Conservation (phyloP, 2,797 vertebrate species). For the Rhabdomys pumilio region DNA sequence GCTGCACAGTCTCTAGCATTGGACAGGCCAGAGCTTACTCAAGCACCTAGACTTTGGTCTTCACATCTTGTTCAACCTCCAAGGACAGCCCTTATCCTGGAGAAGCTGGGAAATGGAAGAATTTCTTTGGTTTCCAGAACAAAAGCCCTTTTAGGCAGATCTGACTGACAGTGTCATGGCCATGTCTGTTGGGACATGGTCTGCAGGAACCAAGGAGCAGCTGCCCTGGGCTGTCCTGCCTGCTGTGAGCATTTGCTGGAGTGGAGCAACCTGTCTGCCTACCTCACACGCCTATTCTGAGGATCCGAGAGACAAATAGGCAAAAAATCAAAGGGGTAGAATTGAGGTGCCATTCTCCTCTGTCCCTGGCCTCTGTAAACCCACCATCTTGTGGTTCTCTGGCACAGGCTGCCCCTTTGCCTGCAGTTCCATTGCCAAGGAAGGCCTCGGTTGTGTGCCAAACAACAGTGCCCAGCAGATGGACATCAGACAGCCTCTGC, state of each 20-base stretch:
- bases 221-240: neutral
- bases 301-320: neutral
- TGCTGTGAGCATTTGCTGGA: rapidly evolving
- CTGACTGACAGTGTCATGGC: neutral
- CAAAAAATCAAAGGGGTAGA: neutral
- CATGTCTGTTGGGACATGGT: neutral
- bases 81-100: neutral
- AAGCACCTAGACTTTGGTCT: neutral
- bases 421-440: neutral
- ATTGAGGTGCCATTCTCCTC: no score
- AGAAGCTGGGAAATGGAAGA: neutral
- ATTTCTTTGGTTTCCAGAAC: neutral
- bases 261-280: neutral
- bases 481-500: neutral
- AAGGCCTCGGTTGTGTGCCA: neutral
- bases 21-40: neutral
- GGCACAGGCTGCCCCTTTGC: no score
- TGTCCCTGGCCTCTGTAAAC: neutral
- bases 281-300: conserved; percentile 52
- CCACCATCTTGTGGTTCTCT: neutral
- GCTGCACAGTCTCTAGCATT: neutral
- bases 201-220: neutral
- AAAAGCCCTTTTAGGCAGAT: conserved; percentile 1
- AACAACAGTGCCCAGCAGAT: neutral
- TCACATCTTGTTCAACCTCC: neutral